phyloP scores from a whole-genome alignment of 1,140 invertebrate genomes.

The Contarinia nasturtii region DNA sequence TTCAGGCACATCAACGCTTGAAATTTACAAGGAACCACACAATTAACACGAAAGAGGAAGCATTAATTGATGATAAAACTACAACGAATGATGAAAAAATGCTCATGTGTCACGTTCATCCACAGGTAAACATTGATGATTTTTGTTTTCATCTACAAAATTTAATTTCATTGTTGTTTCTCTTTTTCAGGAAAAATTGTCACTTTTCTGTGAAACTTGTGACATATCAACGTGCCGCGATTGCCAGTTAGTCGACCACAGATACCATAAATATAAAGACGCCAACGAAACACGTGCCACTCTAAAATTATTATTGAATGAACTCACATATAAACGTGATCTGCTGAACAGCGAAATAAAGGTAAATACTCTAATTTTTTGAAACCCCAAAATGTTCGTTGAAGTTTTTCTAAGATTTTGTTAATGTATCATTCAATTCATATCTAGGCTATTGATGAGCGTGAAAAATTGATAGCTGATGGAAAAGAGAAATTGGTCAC shows the following conservation, averaged over 20 bases:
- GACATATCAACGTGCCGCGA: constrained; percentile 78
- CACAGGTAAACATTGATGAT: constrained; percentile 28
- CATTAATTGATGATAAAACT: constrained; percentile 33
- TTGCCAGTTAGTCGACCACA: constrained; percentile 73
- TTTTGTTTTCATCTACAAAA: no score
- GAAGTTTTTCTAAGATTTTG: neutral
- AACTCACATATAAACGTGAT: constrained; percentile 70
- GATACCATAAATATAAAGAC: constrained; percentile 86
- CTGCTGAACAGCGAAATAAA: constrained; percentile 68
- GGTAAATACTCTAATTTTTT: constrained; percentile 5
- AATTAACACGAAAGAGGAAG: constrained; percentile 68
- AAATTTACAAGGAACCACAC: constrained; percentile 86
- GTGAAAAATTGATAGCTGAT: constrained; percentile 59
- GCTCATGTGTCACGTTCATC: constrained; percentile 35
- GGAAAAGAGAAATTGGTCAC: constrained; percentile 64
- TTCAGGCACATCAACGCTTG: constrained; percentile 51
- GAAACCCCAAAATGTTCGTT: no score
- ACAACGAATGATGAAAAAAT: constrained; percentile 28
- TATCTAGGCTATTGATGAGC: constrained; percentile 54
- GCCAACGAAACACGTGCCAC: constrained; percentile 58
- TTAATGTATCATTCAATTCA: no score
- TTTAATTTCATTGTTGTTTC: constrained; percentile 3
- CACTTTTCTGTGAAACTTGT: constrained; percentile 80
- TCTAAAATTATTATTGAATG: constrained; percentile 49
- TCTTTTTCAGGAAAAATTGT: constrained; percentile 44